Evolutionary conservation across 2,888 invertebrate species (phyloP).

Genomic region (Seira musarum): DNA sequence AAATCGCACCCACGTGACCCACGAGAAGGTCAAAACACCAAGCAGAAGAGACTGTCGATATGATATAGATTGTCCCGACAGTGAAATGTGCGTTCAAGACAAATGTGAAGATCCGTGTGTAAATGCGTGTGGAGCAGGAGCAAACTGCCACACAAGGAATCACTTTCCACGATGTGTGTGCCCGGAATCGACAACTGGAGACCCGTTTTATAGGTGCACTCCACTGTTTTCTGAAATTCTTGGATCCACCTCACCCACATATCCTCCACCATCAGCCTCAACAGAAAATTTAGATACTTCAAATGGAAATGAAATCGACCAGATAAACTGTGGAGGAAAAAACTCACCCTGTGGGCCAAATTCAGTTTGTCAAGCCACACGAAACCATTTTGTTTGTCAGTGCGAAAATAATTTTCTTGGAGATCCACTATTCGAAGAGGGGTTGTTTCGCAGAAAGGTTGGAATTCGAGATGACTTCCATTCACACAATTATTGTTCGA

Average conservation of each 20-base stretch:
- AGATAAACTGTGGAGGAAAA: slow-evolving; percentile 33
- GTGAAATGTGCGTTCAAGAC: slow-evolving; percentile 46
- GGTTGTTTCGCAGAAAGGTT: slow-evolving; percentile 24
- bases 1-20: no score
- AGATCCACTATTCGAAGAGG: slow-evolving; percentile 35
- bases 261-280: slow-evolving; percentile 7
- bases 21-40: no score
- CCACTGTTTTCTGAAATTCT: slow-evolving; percentile 32
- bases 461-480: no score
- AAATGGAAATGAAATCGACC: neutral
- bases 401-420: slow-evolving; percentile 42
- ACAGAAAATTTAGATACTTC: neutral
- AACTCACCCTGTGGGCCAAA: slow-evolving; percentile 54
- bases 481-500: no score
- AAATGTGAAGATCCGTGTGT: slow-evolving; percentile 51
- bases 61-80: slow-evolving; percentile 44
- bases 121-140: slow-evolving; percentile 40
- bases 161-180: slow-evolving; percentile 49
- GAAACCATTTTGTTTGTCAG: slow-evolving; percentile 42
- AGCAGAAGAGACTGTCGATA: slow-evolving; percentile 34
- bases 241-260: neutral
- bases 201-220: slow-evolving; percentile 47
- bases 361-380: slow-evolving; percentile 42
- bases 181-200: slow-evolving; percentile 41
- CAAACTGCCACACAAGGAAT: slow-evolving; percentile 36